Evolutionary conservation across 2,113 vertebrate species (phyloP).

Genomic region (Synchiropus splendidus): DNA sequence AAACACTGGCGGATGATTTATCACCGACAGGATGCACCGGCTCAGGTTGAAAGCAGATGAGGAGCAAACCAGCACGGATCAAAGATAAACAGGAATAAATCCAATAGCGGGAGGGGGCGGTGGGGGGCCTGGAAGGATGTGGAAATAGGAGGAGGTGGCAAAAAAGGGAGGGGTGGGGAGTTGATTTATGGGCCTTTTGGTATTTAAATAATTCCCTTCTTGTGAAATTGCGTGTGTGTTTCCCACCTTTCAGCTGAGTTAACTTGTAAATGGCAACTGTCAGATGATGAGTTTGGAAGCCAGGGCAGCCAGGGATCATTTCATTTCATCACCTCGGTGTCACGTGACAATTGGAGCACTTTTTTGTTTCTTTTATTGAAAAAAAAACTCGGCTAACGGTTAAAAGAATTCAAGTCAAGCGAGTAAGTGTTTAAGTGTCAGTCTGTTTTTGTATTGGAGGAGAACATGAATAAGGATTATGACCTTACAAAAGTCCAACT

Average conservation of each 20-base stretch:
- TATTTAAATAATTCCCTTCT: conserved; percentile 46
- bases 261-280: conserved; percentile 42
- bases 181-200: conserved; percentile 59
- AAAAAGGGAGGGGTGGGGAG: conserved; percentile 17
- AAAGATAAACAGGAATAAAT: conserved; percentile 72
- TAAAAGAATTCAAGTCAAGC: too few relatives aligned
- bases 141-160: conserved; percentile 42
- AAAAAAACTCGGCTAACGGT: too few relatives aligned
- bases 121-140: conserved; percentile 43
- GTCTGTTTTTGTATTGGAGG: too few relatives aligned
- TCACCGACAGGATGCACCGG: conserved; percentile 45
- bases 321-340: not conserved
- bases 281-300: too few relatives aligned
- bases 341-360: too few relatives aligned
- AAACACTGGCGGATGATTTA: conserved; percentile 63
- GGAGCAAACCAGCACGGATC: conserved; percentile 51
- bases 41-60: conserved; percentile 49
- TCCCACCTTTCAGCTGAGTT: conserved; percentile 41
- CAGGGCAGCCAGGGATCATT: conserved; percentile 25
- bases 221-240: conserved; percentile 44
- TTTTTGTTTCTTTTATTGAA: too few relatives aligned
- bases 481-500: too few relatives aligned
- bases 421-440: too few relatives aligned
- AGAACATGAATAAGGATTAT: too few relatives aligned
- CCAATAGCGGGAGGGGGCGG: conserved; percentile 19